phyloP scores from a whole-genome alignment of 2,888 invertebrate species.

The Lepidocyrtoides sp. region DNA sequence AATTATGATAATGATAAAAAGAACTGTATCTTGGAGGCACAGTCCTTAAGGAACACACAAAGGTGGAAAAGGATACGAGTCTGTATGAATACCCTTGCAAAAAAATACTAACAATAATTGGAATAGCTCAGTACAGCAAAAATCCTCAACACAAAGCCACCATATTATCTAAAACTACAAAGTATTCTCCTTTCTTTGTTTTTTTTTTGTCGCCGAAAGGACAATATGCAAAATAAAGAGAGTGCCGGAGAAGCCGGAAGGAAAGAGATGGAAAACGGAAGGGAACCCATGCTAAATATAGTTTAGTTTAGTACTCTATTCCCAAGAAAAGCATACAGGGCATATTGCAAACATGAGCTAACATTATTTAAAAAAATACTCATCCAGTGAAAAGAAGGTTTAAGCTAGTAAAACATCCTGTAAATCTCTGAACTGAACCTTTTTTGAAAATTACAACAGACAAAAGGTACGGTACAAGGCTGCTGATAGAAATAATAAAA shows the following conservation, averaged over 20 bases:
- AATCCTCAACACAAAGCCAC: conserved; percentile 14
- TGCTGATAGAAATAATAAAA: too few species aligned
- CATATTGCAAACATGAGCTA: not conserved
- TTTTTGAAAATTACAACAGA: conserved; percentile 19
- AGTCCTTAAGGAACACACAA: not conserved
- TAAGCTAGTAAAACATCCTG: conserved; percentile 22
- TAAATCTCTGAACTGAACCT: conserved; percentile 28
- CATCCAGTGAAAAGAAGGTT: not conserved
- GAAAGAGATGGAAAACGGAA: not conserved
- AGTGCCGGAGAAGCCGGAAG: not conserved
- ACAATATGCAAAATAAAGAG: conserved; percentile 14
- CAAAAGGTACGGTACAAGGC: conserved; percentile 13
- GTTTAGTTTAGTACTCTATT: too few species aligned
- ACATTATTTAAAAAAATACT: not conserved
- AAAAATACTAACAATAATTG: conserved; percentile 13
- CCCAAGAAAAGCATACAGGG: not conserved
- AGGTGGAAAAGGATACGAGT: not conserved
- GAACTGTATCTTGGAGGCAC: not conserved
- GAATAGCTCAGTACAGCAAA: not conserved
- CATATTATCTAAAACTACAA: not conserved
- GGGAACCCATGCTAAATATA: not conserved
- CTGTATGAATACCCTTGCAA: not conserved
- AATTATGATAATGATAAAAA: not conserved
- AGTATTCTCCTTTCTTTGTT: too few species aligned
- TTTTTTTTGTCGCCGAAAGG: conserved; percentile 37